Conservation (phyloP, 2,797 vertebrate genomes). For the Pseudochirops corinnae region DNA sequence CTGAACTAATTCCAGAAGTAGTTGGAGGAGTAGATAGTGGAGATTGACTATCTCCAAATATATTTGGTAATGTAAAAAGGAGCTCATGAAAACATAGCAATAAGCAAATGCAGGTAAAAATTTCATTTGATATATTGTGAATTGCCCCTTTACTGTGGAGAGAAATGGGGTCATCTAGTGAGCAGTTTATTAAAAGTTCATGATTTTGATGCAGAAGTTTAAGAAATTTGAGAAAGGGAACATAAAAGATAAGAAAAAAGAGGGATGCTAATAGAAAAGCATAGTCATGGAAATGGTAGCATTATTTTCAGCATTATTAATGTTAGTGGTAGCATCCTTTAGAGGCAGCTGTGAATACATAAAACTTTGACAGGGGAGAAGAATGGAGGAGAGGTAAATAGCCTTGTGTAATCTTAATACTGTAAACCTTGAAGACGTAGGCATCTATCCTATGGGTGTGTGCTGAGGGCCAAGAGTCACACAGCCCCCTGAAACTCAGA, state of each 20-base stretch:
- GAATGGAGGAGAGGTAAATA: not conserved
- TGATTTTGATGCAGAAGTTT: not conserved
- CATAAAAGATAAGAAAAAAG: not conserved
- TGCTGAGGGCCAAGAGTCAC: not conserved
- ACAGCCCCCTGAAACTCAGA: not conserved
- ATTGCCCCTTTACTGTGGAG: not conserved
- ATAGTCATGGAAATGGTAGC: not conserved
- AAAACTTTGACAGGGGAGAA: not conserved
- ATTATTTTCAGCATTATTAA: not conserved
- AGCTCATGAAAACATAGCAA: not conserved
- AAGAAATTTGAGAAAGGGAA: not conserved
- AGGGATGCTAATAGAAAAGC: not conserved
- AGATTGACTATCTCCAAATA: not conserved
- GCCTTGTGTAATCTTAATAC: not conserved
- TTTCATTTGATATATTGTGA: not conserved
- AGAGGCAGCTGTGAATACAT: not conserved
- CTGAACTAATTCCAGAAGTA: not conserved
- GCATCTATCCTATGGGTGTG: not conserved
- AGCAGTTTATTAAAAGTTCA: not conserved
- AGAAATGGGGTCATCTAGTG: not conserved
- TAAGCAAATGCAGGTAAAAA: not conserved
- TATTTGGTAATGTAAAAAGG: not conserved
- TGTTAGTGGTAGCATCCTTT: not conserved
- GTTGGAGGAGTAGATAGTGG: not conserved
- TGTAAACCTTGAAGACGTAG: not conserved